Base-by-base conservation (phyloP, 2,113 vertebrate genomes). In the Balaeniceps rex region DNA sequence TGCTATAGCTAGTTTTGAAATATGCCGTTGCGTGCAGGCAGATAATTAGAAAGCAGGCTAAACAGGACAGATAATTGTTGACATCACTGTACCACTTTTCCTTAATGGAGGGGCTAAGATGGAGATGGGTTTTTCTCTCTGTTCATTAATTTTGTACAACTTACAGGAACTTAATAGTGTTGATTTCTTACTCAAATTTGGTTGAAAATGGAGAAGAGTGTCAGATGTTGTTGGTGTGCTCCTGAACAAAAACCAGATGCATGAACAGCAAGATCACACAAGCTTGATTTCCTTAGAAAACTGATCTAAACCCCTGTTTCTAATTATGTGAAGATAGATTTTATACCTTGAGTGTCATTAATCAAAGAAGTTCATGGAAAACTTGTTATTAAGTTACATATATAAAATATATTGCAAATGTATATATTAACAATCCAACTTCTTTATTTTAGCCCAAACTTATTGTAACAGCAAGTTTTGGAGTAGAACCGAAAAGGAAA, bases 381-480 rank as follows among this genome's bases (percentile, higher is more conserved):
- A 51, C 14, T 8, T 42, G 7, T 71, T 80, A 31, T 7, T 72
- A 71, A 10, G 4, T 86, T 88, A 14, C 4, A 3, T 63, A 38
- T 21, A 19, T 52, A 64, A 44, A 93, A 63, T 80, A 38, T 7
- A 28, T 70, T 74, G 22, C 54, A 72, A 46, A 34, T 61, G 6
- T 60, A 6, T 22, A 3, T 40, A 34, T 77, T 82, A 77, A 87
- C 78, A n/a, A 26, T 65, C 22, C 40, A 28, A 60, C 19, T 75
- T 82, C 34, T 87, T 84, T 87, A 75, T 96, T 97, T 70, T 95
- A 99, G 99, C 99, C 99, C 72, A 99, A 99, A 92, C 68, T 99
- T 94, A 95, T 99, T 71, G 98, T 99, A 57, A 99, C 99, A 19
- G 99, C 99, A 75, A 99, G 99, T 14, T 99, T 99, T 97, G 99